These are phyloP conservation scores for Panurus biarmicus DNA, from an alignment of 2,113 vertebrate species.

Conservation along the genomic window DNA sequence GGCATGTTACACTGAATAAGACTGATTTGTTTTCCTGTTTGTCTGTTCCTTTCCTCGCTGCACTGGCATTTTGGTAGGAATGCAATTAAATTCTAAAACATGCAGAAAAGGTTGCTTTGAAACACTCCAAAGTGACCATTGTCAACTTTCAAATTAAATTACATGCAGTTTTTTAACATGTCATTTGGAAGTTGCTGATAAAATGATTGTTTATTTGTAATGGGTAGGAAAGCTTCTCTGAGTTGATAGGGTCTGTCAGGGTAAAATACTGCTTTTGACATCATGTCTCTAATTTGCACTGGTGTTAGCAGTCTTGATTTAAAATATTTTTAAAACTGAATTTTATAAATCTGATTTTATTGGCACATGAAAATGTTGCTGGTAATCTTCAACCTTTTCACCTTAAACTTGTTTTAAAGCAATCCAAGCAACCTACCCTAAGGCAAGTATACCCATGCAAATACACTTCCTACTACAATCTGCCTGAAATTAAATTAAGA, in stretches of 20 bases:
- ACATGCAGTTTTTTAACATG: background rate
- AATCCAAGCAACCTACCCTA: background rate
- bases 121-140: constrained; percentile 9
- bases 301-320: background rate
- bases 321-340: background rate
- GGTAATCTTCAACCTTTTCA: background rate
- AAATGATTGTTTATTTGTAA: background rate
- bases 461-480: background rate
- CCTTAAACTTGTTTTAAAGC: background rate
- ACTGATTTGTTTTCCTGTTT: background rate
- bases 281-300: background rate
- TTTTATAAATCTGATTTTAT: background rate
- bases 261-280: background rate
- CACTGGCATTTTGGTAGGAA: background rate
- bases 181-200: background rate
- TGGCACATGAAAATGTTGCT: background rate
- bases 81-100: background rate
- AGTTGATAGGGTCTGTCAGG: background rate
- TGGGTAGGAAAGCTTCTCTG: background rate
- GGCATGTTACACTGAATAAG: background rate
- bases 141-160: constrained; percentile 1
- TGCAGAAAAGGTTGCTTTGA: background rate
- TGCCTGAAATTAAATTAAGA: background rate
- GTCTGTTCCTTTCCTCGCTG: background rate
- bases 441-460: background rate